Conservation (phyloP, 2,113 vertebrate species). For the Cariama cristata region DNA sequence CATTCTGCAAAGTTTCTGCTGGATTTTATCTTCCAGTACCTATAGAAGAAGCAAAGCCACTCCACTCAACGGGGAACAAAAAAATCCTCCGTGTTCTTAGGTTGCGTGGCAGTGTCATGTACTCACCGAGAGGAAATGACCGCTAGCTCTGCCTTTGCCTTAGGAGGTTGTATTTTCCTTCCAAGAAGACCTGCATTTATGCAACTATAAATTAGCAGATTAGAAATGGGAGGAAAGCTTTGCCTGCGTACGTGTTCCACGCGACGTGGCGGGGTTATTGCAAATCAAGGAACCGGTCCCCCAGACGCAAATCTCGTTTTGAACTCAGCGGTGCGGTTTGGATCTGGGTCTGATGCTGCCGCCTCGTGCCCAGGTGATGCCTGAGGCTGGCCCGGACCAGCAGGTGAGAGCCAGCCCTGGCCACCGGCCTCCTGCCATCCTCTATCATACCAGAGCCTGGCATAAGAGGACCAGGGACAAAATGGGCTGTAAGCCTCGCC, state of each 20-base stretch:
- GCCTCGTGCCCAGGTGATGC: neutral
- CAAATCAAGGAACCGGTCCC: neutral
- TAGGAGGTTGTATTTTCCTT: neutral
- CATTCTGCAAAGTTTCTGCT: neutral
- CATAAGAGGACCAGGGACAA: neutral
- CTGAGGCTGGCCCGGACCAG: neutral
- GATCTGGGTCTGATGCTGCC: neutral
- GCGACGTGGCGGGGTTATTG: too few relatives aligned
- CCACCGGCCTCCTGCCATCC: neutral
- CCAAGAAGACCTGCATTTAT: neutral
- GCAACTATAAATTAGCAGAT: neutral
- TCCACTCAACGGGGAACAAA: neutral
- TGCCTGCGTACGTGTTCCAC: fast-evolving
- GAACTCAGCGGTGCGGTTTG: neutral
- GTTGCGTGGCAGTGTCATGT: neutral
- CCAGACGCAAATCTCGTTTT: neutral
- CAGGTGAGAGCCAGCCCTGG: neutral
- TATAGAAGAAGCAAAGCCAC: neutral
- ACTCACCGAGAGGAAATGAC: neutral
- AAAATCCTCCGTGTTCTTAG: neutral
- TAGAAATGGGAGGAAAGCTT: neutral
- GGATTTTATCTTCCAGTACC: neutral
- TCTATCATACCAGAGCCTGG: fast-evolving
- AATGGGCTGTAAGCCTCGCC: neutral
- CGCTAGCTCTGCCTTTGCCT: neutral